These are phyloP conservation scores for Iphiclides podalirius DNA, from an alignment of 2,888 invertebrate species.

Conservation along the genomic window DNA sequence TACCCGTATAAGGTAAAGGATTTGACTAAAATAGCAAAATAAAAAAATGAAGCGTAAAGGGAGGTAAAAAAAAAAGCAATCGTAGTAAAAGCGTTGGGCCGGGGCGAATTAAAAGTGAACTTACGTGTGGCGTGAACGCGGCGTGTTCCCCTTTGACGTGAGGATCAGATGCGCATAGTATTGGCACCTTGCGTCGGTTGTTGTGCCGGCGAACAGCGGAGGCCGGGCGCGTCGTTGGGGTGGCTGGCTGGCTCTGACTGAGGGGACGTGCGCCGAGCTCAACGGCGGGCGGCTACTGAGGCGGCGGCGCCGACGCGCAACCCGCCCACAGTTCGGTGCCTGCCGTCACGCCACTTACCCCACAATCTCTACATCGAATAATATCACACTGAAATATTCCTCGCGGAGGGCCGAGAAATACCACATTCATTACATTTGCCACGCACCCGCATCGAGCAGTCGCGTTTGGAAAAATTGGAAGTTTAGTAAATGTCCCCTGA, in stretches of 20 bases:
- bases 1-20: background rate
- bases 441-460: background rate
- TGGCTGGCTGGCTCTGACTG: slow-evolving; percentile 39
- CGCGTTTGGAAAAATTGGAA: no score
- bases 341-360: slow-evolving; percentile 65
- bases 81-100: slow-evolving; percentile 23
- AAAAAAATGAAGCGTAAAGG: slow-evolving; percentile 23
- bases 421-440: background rate
- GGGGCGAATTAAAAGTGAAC: slow-evolving; percentile 36
- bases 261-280: slow-evolving; percentile 35
- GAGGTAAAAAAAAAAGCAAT: slow-evolving; percentile 25
- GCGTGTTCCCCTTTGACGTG: slow-evolving; percentile 30
- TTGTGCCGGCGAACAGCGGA: slow-evolving; percentile 49
- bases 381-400: slow-evolving; percentile 49
- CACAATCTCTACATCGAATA: slow-evolving; percentile 62
- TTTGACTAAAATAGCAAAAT: slow-evolving; percentile 17
- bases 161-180: slow-evolving; percentile 49
- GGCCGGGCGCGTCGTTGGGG: slow-evolving; percentile 30
- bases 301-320: slow-evolving; percentile 54
- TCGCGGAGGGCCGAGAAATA: slow-evolving; percentile 28
- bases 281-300: slow-evolving; percentile 67
- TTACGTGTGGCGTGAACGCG: slow-evolving; percentile 48
- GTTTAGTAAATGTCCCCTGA: background rate
- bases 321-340: slow-evolving; percentile 56
- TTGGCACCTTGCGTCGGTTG: slow-evolving; percentile 52